Percentiles rank a stretch among this genome's conserved stretches.
phyloP scores from a whole-genome alignment of 2,888 invertebrate genomes.

The Nymphalis polychloros region DNA sequence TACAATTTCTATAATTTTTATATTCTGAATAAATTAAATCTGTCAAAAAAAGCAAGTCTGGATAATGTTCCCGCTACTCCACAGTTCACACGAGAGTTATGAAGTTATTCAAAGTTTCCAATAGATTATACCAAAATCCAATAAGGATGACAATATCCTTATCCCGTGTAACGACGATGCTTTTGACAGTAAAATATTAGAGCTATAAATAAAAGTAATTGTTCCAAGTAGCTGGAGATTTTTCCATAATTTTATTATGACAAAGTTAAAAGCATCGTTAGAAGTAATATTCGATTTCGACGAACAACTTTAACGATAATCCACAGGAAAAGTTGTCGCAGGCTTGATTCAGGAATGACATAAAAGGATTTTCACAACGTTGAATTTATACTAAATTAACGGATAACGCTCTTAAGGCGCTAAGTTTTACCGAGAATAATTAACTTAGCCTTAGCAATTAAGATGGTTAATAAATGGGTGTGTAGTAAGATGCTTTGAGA shows the following conservation, averaged over 20 bases:
- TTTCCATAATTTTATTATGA: slow-evolving; percentile 74
- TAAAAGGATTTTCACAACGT: slow-evolving; percentile 66
- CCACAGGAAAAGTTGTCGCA: slow-evolving; percentile 44
- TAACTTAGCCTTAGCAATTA: slow-evolving; percentile 79
- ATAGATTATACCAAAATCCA: slow-evolving; percentile 51
- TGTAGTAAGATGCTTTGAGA: slow-evolving; percentile 76
- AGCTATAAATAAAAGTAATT: slow-evolving; percentile 75
- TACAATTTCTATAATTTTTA: slow-evolving; percentile 30
- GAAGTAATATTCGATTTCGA: slow-evolving; percentile 61
- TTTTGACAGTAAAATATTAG: slow-evolving; percentile 72
- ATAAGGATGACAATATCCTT: slow-evolving; percentile 59
- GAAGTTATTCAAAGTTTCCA: slow-evolving; percentile 43
- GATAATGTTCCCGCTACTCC: slow-evolving; percentile 27
- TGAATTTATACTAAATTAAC: slow-evolving; percentile 69
- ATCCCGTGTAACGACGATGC: slow-evolving; percentile 61
- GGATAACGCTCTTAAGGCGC: slow-evolving; percentile 63
- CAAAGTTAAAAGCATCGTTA: slow-evolving; percentile 65
- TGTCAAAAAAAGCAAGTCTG: slow-evolving; percentile 36
- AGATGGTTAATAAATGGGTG: slow-evolving; percentile 79
- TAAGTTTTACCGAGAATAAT: slow-evolving; percentile 76
- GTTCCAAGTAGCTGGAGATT: slow-evolving; percentile 69
- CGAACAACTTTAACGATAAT: slow-evolving; percentile 58
- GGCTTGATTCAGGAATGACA: slow-evolving; percentile 57
- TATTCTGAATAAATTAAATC: slow-evolving; percentile 37
- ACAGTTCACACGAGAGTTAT: slow-evolving; percentile 35